Base-by-base conservation (phyloP, 2,113 vertebrate species). In the Terrapene triunguis region DNA sequence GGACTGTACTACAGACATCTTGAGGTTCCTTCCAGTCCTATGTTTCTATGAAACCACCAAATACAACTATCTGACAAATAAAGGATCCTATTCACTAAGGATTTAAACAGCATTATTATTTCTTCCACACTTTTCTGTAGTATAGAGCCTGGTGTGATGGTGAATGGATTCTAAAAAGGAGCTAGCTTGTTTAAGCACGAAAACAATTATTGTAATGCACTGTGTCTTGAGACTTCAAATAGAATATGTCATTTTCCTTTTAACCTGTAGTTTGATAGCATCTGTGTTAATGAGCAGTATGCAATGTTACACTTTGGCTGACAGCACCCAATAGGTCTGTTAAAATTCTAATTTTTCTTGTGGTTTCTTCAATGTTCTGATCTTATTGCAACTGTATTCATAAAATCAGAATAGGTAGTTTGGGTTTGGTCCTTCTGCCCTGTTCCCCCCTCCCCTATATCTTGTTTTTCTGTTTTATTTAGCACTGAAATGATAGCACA, bases 41-140 rank as follows among this genome's bases (percentile, higher is more conserved):
- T 57, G 24, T 25, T 27, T 57, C 10, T 57, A 27, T 57, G 55
- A 57, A 57, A 57, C 55, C 24, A 57, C 9, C 24, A 5, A 57
- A 57, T 25, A 57, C 25, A 9, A 57, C 55, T 57, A 57, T 9
- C 35, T 35, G 16, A 35, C 16, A 85, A 85, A 54, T n/a, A 4
- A 27, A 85, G 42, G 5, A 11, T 19, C 69, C 29, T 6, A 5
- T 2, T 42, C 92, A 6, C 11, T 69, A 53, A 13, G 50, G 47
- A 1, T 2, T 85, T 62, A 79, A 6, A 5, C 2, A 19, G 32
- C 35, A n/a, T 69, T 69, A 69, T 35, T 8, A 2, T 82, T 89
- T 80, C 19, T 14, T 80, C 51, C 35, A 22, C 10, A 27, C 2
- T 1, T 5, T 42, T 48, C 9, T 1, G 6, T 51, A 6, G 2